phyloP scores from a whole-genome alignment of 2,113 vertebrate genomes.

The Sinocyclocheilus grahami region DNA sequence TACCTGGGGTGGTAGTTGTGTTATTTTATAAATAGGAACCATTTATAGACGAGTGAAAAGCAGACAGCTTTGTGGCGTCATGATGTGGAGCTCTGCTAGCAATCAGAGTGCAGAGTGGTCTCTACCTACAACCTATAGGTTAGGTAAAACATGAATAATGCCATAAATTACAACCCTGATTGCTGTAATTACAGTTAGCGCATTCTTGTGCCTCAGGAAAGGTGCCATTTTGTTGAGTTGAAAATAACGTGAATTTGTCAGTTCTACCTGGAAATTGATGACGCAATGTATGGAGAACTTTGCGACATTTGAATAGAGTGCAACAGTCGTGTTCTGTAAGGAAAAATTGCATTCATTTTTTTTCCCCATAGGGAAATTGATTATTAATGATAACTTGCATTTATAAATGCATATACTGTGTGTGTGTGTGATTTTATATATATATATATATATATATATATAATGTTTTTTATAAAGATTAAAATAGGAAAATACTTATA shows the following conservation, averaged over 20 bases:
- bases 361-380: no score
- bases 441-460: neutral
- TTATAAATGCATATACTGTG: no score
- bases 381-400: no score
- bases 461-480: neutral
- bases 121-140: neutral
- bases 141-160: neutral
- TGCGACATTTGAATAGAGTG: no score
- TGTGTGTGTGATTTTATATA: neutral
- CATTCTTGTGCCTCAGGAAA: neutral
- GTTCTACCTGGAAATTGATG: neutral
- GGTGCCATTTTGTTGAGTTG: neutral
- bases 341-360: neutral
- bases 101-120: neutral
- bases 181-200: neutral
- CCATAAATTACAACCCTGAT: neutral
- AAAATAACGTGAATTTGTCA: neutral
- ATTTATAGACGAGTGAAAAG: neutral
- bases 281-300: neutral
- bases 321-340: neutral
- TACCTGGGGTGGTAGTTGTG: slow-evolving; percentile 9
- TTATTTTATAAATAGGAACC: slow-evolving; percentile 19
- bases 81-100: neutral
- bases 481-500: neutral
- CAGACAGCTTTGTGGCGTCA: neutral